Conservation (phyloP, 1,140 invertebrate species). For the Bacillus rossius region DNA sequence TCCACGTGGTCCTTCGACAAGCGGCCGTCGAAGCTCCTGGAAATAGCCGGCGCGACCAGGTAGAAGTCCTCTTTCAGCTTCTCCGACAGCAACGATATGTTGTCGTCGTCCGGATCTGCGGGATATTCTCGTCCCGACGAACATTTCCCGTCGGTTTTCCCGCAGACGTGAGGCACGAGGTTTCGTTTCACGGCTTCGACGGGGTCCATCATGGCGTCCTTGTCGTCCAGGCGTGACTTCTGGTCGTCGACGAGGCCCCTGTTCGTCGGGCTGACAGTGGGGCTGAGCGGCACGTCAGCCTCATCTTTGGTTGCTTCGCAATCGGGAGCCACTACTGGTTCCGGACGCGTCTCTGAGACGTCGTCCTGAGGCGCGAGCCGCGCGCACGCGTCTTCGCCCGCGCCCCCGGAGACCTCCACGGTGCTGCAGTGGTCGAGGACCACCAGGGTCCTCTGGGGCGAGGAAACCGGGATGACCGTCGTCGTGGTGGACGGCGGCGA, state of each 20-base stretch:
- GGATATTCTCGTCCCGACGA: neutral
- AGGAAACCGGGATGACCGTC: neutral
- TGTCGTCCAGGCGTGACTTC: neutral
- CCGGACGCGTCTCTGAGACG: neutral
- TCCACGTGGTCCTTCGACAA: neutral
- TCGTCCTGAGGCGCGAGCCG: neutral
- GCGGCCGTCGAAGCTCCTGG: neutral
- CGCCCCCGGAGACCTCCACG: neutral
- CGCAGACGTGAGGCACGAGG: constrained; percentile 64
- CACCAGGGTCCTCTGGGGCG: neutral
- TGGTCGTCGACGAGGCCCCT: neutral
- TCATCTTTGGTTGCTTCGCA: no score
- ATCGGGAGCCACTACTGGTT: no score
- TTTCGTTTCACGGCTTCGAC: constrained; percentile 64
- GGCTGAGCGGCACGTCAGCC: no score
- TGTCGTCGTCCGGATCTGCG: neutral
- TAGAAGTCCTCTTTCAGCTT: constrained; percentile 4
- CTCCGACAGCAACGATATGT: neutral
- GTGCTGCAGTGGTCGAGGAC: neutral
- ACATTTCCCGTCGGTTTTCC: constrained; percentile 22
- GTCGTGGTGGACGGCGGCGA: constrained; percentile 7
- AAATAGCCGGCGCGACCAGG: neutral
- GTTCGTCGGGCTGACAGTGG: neutral
- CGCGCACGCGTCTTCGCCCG: neutral
- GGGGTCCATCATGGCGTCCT: constrained; percentile 54